Evolutionary conservation across 2,797 vertebrate genomes (phyloP), one percentile per base, ranked within the genome.

Genomic region (Poeciliopsis gracilis): DNA sequence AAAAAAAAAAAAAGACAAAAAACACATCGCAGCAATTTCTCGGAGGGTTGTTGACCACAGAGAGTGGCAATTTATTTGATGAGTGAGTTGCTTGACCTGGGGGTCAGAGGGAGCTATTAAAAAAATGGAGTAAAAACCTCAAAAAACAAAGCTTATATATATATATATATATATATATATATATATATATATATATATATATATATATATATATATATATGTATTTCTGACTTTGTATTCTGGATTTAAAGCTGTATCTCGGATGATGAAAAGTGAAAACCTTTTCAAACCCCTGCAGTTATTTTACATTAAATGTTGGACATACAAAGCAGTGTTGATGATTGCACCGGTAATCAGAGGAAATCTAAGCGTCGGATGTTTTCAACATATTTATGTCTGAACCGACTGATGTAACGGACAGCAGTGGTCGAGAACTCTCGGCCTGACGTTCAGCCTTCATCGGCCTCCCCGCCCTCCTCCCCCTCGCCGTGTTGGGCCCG

Each of bases 51-150:
- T 88, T 88, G 36, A 5, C 25, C 61, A 61, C 78, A 75, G 23
- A 45, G 78, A 83, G 59, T 61, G 57, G 78, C 82, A 89, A 84
- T 88, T 90, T 90, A 81, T 88, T 79, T 90, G 90, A 88, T 83
- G 80, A 87, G 83, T 77, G 85, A 86, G 81, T 80, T 49, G 30
- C 73, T 82, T 83, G 88, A 93, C 85, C 86, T 85, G 15, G 18
- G 80, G 83, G 77, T 87, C 77, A 70, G 47, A 47, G 76, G 77
- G 79, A 87, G 71, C 77, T 77, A 79, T 90, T 78, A 83, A 86
- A 77, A 77, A 78, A 38, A 84, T 77, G 38, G 10, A 69, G 9
- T 6, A 16, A 2, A 73, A 88, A 84, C 55, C 5, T 55, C 81
- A 75, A 5, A 51, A 57, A 79, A 83, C 76, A 8, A 45, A 46